Conservation (phyloP, 2,888 invertebrate genomes). For the Lasioglossum villosulum region DNA sequence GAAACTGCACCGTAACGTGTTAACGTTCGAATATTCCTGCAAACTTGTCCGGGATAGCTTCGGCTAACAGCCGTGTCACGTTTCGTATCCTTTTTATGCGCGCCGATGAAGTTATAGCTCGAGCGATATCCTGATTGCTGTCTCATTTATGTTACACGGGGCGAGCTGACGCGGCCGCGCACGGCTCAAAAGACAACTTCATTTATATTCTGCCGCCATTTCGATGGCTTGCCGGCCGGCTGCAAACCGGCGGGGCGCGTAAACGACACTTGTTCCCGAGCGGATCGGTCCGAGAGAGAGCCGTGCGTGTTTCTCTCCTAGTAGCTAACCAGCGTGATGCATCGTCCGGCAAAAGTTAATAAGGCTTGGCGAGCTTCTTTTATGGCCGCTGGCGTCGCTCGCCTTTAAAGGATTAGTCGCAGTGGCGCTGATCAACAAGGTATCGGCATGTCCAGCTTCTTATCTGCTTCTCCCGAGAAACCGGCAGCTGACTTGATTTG, state of each 20-base stretch:
- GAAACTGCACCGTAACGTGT: constrained; percentile 16
- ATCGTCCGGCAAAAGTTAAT: constrained; percentile 49
- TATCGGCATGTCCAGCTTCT: constrained; percentile 52
- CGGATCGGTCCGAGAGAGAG: constrained; percentile 25
- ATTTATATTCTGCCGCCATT: constrained; percentile 66
- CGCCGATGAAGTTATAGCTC: constrained; percentile 63
- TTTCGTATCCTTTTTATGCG: constrained; percentile 41
- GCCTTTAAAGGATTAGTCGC: constrained; percentile 53
- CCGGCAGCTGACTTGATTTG: constrained; percentile 5
- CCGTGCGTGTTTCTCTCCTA: constrained; percentile 35
- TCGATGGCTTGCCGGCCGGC: constrained; percentile 52
- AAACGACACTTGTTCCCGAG: constrained; percentile 54
- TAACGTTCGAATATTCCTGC: constrained; percentile 32
- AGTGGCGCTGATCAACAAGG: constrained; percentile 54
- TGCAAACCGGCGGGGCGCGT: constrained; percentile 52
- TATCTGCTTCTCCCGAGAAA: constrained; percentile 35
- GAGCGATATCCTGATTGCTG: constrained; percentile 72
- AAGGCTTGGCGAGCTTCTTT: constrained; percentile 47
- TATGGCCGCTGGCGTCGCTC: constrained; percentile 14
- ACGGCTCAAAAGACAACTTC: constrained; percentile 64
- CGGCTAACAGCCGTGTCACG: constrained; percentile 9
- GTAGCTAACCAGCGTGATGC: constrained; percentile 20
- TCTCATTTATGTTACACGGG: constrained; percentile 64
- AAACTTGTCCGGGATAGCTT: constrained; percentile 1
- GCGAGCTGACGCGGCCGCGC: constrained; percentile 55